Base-by-base conservation (phyloP, 2,797 vertebrate genomes). In the Centropyge bicolor region DNA sequence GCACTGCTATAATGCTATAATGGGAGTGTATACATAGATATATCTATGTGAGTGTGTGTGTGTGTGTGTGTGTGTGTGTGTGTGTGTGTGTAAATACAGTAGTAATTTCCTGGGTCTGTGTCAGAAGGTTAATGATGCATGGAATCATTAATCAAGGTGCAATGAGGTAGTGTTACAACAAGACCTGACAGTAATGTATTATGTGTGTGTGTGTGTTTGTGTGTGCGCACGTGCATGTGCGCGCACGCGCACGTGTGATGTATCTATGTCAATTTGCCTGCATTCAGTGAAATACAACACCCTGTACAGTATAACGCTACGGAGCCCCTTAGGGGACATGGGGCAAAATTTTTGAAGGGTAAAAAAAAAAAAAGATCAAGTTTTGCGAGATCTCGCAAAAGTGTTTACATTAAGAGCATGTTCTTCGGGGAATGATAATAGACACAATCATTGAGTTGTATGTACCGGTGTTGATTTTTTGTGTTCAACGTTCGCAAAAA, bases 81-180 rank as follows among this genome's bases (percentile, higher is more conserved):
- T 70, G 56, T 74, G 54, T n/a, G 36, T 40, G 74, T 76, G 41
- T 74, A 56, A 31, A 49, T 76, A 76, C 66, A 76, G 60, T 24
- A 67, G 45, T 78, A 54, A 82, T 82, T 82, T 85, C 70, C 70
- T 46, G 51, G 70, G 27, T 78, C n/a, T 80, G 51, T 88, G 77
- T 86, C 70, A 83, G 77, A 55, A 38, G 69, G 80, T 82, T 90
- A 90, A 88, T 84, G 84, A 80, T 67, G 83, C 52, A 22, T 77
- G 59, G 52, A 76, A 46, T 86, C 78, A 82, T 88, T 91, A 80
- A 84, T 89, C 84, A 84, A 61, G 10, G 54, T 51, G 82, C 82
- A 87, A 76, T 68, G 55, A 88, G 74, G 63, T 19, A 66, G 48
- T 83, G 51, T 52, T 72, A 55, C 48, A 74, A 51, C 67, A 70